Base-by-base conservation (phyloP, 2,888 invertebrate species). In the Amaurobius ferox region DNA sequence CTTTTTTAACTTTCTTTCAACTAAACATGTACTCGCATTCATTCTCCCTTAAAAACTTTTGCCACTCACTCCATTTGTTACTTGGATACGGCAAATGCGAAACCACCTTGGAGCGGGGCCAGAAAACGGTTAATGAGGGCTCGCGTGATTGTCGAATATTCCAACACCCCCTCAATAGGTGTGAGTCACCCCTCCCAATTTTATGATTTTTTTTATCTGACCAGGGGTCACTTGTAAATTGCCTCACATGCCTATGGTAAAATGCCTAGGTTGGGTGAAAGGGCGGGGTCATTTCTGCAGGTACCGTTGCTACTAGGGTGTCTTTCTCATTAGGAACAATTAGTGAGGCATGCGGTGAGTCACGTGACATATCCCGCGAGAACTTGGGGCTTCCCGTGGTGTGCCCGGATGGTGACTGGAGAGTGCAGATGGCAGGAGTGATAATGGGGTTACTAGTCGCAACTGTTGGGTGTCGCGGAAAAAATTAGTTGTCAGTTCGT, bases 51-150 rank as follows among this genome's bases (percentile, higher is more conserved):
- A 35, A 35, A 35, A 35, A 5, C 35, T 35, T 35, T 35, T 9
- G 35, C 35, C 35, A 35, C 9, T 35, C 23, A 23, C 30, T 64
- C n/a, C 64, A 30, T 64, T 64, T 29, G 64, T 64, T 64, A 29
- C 64, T 29, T 64, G 64, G 64, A 16, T n/a, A 64, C 64, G n/a
- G 64, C 30, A 64, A 16, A 64, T 64, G 30, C 16, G 64, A 64
- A 64, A 29, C 30, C 29, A 28, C 64, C 6, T 5, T 6, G n/a
- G 29, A 29, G 29, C 28, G 30, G 30, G n/a, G 7, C 1, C 13
- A 48, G 48, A n/a, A 11, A 6, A 16, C 6, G 30, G 64, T 64
- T 64, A 64, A 64, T 64, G 30, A 64, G 30, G 13, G 64, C 30
- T 64, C 16, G 64, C 64, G 64, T 64, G 64, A 30, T 64, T 30